phyloP scores from a whole-genome alignment of 2,797 vertebrate species.

The Phoxinus dragarum region DNA sequence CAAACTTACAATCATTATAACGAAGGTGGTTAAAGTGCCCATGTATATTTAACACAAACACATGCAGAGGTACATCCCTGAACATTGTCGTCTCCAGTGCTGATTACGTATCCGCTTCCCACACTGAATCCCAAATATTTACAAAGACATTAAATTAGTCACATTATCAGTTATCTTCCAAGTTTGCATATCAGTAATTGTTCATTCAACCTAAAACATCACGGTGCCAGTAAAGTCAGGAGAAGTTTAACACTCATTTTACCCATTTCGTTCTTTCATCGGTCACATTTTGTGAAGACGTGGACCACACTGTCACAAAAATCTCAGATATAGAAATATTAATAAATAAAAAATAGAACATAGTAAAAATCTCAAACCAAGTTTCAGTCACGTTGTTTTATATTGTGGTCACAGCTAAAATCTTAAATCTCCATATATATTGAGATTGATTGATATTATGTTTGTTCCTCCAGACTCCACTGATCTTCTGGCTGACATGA shows the following conservation, averaged over 20 bases:
- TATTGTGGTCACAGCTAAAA: background rate
- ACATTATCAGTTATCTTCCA: background rate
- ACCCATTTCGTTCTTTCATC: background rate
- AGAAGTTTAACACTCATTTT: background rate
- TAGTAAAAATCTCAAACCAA: background rate
- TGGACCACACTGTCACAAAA: background rate
- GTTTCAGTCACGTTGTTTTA: background rate
- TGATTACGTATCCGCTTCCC: constrained; percentile 2
- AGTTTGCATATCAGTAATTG: constrained; percentile 1
- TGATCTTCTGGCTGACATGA: constrained; percentile 6
- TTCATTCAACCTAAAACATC: constrained; percentile 16
- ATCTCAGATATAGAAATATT: background rate
- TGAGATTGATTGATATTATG: background rate
- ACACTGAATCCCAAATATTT: constrained; percentile 10
- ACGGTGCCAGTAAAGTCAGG: background rate
- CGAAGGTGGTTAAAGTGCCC: constrained; percentile 43
- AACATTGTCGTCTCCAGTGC: constrained; percentile 15
- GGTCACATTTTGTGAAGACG: background rate
- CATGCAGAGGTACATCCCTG: constrained; percentile 41
- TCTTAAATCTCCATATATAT: background rate
- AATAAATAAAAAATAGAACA: background rate
- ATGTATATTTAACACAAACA: constrained; percentile 40
- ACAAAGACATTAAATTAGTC: constrained; percentile 22
- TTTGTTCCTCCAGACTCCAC: background rate
- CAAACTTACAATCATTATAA: constrained; percentile 25